phyloP scores from a whole-genome alignment of 2,113 vertebrate species.

The Beaufortia kweichowensis region DNA sequence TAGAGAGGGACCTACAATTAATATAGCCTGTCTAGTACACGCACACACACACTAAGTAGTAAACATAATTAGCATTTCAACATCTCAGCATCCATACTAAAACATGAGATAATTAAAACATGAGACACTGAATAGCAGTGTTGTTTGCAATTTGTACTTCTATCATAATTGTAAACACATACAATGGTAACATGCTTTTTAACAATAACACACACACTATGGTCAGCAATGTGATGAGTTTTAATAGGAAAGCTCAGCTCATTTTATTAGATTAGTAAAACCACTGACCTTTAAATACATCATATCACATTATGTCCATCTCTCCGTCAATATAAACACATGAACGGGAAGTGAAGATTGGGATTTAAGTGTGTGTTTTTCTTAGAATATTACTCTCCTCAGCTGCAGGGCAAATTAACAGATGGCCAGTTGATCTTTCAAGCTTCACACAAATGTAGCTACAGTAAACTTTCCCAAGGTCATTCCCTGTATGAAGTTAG shows the following conservation, averaged over 20 bases:
- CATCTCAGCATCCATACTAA: background rate
- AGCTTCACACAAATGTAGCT: background rate
- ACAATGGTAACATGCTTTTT: background rate
- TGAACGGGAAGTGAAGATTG: background rate
- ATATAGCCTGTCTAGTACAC: background rate
- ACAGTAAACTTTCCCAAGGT: background rate
- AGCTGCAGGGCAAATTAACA: background rate
- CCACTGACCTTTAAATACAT: conserved; percentile 28
- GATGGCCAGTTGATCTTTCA: background rate
- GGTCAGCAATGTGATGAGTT: conserved; percentile 26
- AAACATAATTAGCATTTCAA: conserved; percentile 4
- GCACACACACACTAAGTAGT: conserved; percentile 15
- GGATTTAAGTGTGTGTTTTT: background rate
- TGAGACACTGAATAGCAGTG: background rate
- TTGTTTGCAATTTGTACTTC: background rate
- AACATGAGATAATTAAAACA: conserved; percentile 14
- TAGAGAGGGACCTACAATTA: background rate
- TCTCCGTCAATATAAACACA: background rate
- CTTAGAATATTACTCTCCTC: background rate
- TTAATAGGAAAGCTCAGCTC: conserved; percentile 33
- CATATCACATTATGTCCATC: background rate
- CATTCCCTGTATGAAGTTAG: background rate
- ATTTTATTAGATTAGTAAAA: background rate
- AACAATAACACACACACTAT: background rate
- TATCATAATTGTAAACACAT: background rate